Evolutionary conservation across 2,888 invertebrate species (phyloP).

Genomic region (Balanococcus diminutus): DNA sequence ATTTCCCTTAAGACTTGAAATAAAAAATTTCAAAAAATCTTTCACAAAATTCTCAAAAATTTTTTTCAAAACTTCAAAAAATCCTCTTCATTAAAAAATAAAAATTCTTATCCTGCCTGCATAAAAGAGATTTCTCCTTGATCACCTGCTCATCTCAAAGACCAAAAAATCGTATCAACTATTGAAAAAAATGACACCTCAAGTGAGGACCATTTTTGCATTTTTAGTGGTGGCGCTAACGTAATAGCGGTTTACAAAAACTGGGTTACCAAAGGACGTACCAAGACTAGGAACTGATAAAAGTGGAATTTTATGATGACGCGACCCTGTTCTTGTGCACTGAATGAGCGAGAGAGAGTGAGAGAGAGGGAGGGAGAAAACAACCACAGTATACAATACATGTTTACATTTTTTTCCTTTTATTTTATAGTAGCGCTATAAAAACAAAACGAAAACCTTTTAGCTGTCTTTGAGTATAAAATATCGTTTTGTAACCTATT

Average conservation of each 20-base stretch:
- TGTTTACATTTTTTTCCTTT: slow-evolving; percentile 9
- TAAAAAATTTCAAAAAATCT: not conserved
- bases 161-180: too few species aligned
- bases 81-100: too few species aligned
- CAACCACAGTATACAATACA: slow-evolving; percentile 5
- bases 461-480: slow-evolving; percentile 40
- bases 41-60: not conserved
- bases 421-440: slow-evolving; percentile 28
- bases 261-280: not conserved
- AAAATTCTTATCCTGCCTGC: too few species aligned
- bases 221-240: not conserved
- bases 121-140: not conserved
- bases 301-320: slow-evolving; percentile 31
- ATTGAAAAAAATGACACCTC: not conserved
- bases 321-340: slow-evolving; percentile 11
- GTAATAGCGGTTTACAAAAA: not conserved
- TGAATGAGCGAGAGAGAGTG: too few species aligned
- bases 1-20: too few species aligned
- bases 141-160: too few species aligned
- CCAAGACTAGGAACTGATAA: too few species aligned
- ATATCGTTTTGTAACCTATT: slow-evolving; percentile 43
- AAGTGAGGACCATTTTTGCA: not conserved
- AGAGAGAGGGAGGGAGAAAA: too few species aligned
- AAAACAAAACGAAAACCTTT: slow-evolving; percentile 43
- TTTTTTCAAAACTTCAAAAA: too few species aligned